phyloP scores from a whole-genome alignment of 2,113 vertebrate genomes.

The Channa argus region DNA sequence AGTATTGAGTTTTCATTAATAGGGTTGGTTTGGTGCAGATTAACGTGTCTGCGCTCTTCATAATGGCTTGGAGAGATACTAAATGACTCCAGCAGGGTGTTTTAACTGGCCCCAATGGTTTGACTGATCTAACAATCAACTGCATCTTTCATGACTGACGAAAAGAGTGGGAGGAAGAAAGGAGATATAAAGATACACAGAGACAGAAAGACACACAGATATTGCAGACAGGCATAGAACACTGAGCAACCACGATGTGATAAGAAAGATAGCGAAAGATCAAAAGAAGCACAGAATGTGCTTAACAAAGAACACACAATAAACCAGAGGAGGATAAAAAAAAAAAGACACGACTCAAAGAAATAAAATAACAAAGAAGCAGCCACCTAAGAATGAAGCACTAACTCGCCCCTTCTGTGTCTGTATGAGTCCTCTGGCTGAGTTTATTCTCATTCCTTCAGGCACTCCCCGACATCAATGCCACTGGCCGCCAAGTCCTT shows the following conservation, averaged over 20 bases:
- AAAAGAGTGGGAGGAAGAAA: conserved; percentile 21
- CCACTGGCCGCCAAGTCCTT: conserved; percentile 1
- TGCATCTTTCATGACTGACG: conserved; percentile 36
- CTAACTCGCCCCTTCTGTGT: conserved; percentile 5
- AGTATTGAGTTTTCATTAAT: conserved; percentile 80
- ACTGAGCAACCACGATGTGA: conserved; percentile 41
- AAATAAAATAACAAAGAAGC: conserved; percentile 35
- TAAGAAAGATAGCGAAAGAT: conserved; percentile 54
- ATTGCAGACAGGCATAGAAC: conserved; percentile 24
- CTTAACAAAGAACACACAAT: conserved; percentile 50
- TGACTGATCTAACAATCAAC: conserved; percentile 60
- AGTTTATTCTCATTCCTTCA: conserved; percentile 31
- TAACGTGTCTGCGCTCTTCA: conserved; percentile 67
- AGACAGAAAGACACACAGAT: conserved; percentile 19
- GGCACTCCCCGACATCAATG: conserved; percentile 36
- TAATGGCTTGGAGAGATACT: conserved; percentile 66
- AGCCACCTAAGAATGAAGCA: conserved; percentile 14
- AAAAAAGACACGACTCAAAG: conserved; percentile 13
- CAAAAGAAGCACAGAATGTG: conserved; percentile 52
- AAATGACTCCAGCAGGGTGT: conserved; percentile 56
- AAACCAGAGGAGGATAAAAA: conserved; percentile 12
- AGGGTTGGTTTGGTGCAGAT: conserved; percentile 71
- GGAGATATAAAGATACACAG: conserved; percentile 41
- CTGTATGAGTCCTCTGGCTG: conserved; percentile 15
- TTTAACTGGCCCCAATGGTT: conserved; percentile 59